Conservation (phyloP, 2,797 vertebrate species). For the Rhinogobio ventralis region DNA sequence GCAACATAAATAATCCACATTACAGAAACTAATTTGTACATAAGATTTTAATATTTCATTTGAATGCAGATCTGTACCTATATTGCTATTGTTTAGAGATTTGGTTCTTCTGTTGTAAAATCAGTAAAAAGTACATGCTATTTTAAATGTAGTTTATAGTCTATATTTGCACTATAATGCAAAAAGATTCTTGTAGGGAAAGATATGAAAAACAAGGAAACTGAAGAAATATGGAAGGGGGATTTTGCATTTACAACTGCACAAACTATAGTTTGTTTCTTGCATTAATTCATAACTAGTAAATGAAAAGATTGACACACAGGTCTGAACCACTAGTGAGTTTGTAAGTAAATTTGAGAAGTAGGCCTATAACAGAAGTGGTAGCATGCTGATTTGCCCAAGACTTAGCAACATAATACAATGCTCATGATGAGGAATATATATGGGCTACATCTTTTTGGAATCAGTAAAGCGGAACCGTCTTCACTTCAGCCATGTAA, state of each 20-base stretch:
- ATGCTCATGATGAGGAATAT: not conserved
- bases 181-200: not conserved
- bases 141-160: not conserved
- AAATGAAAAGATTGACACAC: not conserved
- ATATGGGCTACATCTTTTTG: not conserved
- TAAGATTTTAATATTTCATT: not conserved
- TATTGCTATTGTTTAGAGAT: not conserved
- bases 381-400: not conserved
- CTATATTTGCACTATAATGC: not conserved
- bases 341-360: not conserved
- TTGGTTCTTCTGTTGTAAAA: not conserved
- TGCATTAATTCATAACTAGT: not conserved
- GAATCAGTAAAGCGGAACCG: not conserved
- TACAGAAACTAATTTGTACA: not conserved
- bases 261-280: not conserved
- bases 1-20: not conserved
- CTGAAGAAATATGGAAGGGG: not conserved
- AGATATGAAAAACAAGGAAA: not conserved
- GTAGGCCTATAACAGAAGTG: not conserved
- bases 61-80: not conserved
- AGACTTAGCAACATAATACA: not conserved
- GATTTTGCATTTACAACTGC: not conserved
- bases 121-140: not conserved
- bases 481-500: constrained; percentile 3
- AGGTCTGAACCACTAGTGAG: not conserved